Evolutionary conservation across 2,113 vertebrate species (phyloP).

Genomic region (cattle (Bos taurus)): ARS-UCD2.0 NC_037340.1:40994501-40995000

Average conservation of each 20-base stretch:
- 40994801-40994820: background rate
- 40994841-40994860: background rate
- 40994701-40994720: background rate
- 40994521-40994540: background rate
- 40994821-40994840: background rate
- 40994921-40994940: background rate
- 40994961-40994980: rapidly evolving
- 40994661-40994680: background rate
- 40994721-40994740: background rate
- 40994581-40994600: background rate
- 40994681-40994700: background rate
- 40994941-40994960: background rate
- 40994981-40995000: rapidly evolving
- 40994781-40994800: background rate
- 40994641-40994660: background rate
- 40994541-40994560: background rate
- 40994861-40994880: background rate
- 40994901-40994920: background rate
- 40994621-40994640: background rate
- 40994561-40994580: background rate
- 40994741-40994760: background rate
- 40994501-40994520: background rate
- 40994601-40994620: background rate
- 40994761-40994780: background rate
- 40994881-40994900: background rate